Evolutionary conservation across 2,797 vertebrate genomes (phyloP), one percentile per base, ranked within the genome.

Genomic region (Notolepis coatsorum): DNA sequence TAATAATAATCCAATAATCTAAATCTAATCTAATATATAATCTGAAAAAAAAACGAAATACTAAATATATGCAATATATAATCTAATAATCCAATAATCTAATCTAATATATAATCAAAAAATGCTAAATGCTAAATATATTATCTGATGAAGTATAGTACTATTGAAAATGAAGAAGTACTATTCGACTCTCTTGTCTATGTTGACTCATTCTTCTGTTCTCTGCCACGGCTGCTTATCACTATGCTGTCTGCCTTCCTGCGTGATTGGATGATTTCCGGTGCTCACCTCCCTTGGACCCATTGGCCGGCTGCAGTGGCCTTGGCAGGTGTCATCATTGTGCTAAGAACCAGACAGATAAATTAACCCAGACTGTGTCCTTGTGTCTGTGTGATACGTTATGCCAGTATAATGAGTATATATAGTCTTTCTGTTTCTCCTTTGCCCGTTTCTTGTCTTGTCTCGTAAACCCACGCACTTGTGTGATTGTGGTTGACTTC

Each of bases 351-450:
- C 75, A 84, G 76, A 73, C 82, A 70, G 68, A 73, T 62, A 65
- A 67, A 73, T 61, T 77, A 52, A 80, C 52, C 20, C 59, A 80
- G 75, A 75, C 15, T 3, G 23, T 13, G 24, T 10, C 10, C 73
- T 61, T 51, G 18, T 73, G 75, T 45, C 76, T 65, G 72, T 73
- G 78, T 86, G 86, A 71, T 60, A 33, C 57, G 80, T 82, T 87
- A 84, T 82, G 80, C 68, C 13, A 20, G 75, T 75, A 73, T 58
- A 63, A 72, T 68, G 60, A 20, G 1, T 52, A 25, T 6, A 24
- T 66, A 71, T 73, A 75, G 81, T 80, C 75, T 60, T 56, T 28
- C 30, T 75, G 39, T 68, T 78, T 73, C 35, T 49, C 31, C 61
- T 65, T 77, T 61, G 49, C 58, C 66, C 65, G 77, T 79, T 78